A percentile compares a stretch with the other conserved stretches of the same genome.
Evolutionary conservation across 2,888 invertebrate genomes (phyloP).

Genomic region (Drosophila macrospina): DNA sequence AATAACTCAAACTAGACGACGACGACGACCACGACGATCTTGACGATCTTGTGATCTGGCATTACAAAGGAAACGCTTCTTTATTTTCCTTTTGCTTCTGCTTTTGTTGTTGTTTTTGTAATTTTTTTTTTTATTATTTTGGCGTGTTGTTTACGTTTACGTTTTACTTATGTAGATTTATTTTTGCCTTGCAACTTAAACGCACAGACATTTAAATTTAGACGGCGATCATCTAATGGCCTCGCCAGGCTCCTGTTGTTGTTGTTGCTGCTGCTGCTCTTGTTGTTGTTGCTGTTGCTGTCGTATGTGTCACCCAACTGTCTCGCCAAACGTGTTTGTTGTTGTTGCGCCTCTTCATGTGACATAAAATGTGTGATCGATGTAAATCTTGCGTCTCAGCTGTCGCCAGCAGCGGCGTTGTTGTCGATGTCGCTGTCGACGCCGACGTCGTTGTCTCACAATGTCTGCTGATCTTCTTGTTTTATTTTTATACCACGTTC

Average conservation of each 20-base stretch:
- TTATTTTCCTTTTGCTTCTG: constrained; percentile 21
- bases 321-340: constrained; percentile 66
- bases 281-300: constrained; percentile 3
- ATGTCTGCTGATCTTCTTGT: constrained; percentile 73
- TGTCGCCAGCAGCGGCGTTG: constrained; percentile 51
- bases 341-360: constrained; percentile 63
- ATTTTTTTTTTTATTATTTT: constrained; percentile 19
- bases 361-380: constrained; percentile 82
- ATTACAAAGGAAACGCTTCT: constrained; percentile 40
- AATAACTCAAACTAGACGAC: constrained; percentile 40
- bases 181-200: constrained; percentile 79
- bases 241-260: constrained; percentile 49
- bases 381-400: constrained; percentile 76
- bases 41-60: constrained; percentile 46
- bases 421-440: constrained; percentile 14
- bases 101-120: neutral
- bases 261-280: too few relatives aligned
- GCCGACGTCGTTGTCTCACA: constrained; percentile 25
- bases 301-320: constrained; percentile 70
- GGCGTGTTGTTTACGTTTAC: constrained; percentile 71
- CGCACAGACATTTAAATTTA: constrained; percentile 81
- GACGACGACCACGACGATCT: constrained; percentile 31
- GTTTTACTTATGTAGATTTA: constrained; percentile 75
- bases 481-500: constrained; percentile 71
- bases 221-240: constrained; percentile 78